Percentiles rank a stretch among this genome's conserved stretches.
These are phyloP conservation scores for Thalassarche chlororhynchos DNA, from an alignment of 2,113 vertebrate species.

Conservation along the genomic window DNA sequence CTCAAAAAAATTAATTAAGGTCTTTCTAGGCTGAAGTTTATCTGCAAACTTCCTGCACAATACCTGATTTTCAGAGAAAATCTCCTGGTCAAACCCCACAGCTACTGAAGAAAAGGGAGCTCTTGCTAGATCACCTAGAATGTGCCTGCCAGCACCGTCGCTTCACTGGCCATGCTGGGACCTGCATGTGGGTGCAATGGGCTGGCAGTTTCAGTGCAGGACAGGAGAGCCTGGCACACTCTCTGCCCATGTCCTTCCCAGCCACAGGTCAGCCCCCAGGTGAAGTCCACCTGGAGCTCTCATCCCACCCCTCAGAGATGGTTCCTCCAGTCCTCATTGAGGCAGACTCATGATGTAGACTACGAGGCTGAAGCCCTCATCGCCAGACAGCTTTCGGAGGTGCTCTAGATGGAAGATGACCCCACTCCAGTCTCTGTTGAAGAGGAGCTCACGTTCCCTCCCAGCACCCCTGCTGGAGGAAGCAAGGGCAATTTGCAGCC, in stretches of 20 bases:
- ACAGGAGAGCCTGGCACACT: not conserved
- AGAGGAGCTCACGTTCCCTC: not conserved
- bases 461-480: not conserved
- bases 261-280: not conserved
- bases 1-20: not conserved
- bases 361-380: not conserved
- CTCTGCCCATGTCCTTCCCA: not conserved
- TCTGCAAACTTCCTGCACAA: not conserved
- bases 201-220: not conserved
- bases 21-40: not conserved
- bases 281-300: not conserved
- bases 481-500: not conserved
- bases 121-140: not conserved
- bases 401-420: not conserved
- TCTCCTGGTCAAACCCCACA: not conserved
- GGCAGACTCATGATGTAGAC: not conserved
- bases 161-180: not conserved
- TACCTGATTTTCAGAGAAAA: not conserved
- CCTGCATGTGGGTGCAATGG: not conserved
- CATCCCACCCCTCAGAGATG: too few relatives aligned
- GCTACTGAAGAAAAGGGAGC: not conserved
- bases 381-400: not conserved
- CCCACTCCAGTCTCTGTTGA: not conserved
- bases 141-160: rapidly evolving
- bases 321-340: not conserved